Conservation (phyloP, 2,113 vertebrate species). For the Cardinalis cardinalis region DNA sequence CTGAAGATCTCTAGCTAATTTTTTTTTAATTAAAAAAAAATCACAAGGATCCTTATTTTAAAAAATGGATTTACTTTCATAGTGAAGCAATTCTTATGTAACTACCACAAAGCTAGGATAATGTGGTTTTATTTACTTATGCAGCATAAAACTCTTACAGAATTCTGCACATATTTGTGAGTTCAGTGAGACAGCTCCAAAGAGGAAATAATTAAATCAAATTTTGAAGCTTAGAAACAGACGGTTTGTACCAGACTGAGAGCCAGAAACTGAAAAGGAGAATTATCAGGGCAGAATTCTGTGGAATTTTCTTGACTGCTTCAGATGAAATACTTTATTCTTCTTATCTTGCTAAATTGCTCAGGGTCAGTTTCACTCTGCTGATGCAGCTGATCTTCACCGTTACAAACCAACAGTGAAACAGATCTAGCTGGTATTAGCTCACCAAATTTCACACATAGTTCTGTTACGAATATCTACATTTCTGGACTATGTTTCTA, state of each 20-base stretch:
- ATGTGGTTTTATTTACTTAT: background rate
- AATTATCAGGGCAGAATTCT: background rate
- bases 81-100: background rate
- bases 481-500: background rate
- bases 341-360: background rate
- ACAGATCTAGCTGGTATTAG: background rate
- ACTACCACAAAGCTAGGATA: background rate
- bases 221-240: slow-evolving; percentile 34
- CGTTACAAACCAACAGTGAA: background rate
- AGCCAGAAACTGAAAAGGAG: slow-evolving; percentile 9
- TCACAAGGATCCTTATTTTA: background rate
- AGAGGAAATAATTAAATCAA: slow-evolving; percentile 45
- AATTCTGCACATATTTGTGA: background rate
- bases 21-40: background rate
- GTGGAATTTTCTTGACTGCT: background rate
- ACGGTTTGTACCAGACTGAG: slow-evolving; percentile 9
- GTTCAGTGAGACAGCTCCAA: background rate
- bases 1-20: background rate
- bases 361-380: background rate
- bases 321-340: background rate
- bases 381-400: background rate
- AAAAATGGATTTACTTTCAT: background rate
- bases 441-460: background rate
- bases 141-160: background rate
- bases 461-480: background rate